These are phyloP conservation scores for Bombus ignitus DNA, from an alignment of 1,140 invertebrate species.

Conservation along the genomic window DNA sequence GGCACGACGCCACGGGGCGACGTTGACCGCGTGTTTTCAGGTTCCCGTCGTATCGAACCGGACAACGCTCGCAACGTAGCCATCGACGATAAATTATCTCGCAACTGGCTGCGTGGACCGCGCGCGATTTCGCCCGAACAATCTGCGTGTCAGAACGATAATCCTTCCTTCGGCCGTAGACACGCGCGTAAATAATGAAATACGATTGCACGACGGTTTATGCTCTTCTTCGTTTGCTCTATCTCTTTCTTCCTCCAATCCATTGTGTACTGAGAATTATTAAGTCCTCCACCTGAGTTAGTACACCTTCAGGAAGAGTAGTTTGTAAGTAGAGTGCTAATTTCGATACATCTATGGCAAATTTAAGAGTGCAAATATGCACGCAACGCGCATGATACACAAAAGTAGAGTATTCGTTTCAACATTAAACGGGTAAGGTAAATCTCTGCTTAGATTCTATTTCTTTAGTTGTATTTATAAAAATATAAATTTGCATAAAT, in stretches of 20 bases:
- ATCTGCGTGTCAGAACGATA: slow-evolving; percentile 36
- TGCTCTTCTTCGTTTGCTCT: no score
- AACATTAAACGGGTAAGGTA: neutral
- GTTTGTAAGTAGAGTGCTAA: neutral
- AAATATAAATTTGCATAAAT: neutral
- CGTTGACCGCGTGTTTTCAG: slow-evolving; percentile 10
- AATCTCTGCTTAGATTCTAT: neutral
- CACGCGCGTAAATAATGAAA: neutral
- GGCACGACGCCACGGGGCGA: neutral
- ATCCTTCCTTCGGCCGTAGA: slow-evolving; percentile 28
- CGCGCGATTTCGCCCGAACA: slow-evolving; percentile 3
- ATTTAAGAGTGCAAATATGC: no score
- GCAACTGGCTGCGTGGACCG: neutral
- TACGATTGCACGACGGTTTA: no score
- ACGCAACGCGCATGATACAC: no score
- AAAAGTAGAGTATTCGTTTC: neutral
- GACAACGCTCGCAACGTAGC: neutral
- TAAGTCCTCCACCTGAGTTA: no score
- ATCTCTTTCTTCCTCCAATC: no score
- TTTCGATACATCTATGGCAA: neutral
- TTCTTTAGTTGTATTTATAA: neutral
- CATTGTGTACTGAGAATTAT: no score
- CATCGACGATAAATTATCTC: slow-evolving; percentile 41
- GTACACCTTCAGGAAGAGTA: no score
- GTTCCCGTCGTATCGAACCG: slow-evolving; percentile 2